Conservation (phyloP, 2,797 vertebrate species). For the Malacoctenus gilli region DNA sequence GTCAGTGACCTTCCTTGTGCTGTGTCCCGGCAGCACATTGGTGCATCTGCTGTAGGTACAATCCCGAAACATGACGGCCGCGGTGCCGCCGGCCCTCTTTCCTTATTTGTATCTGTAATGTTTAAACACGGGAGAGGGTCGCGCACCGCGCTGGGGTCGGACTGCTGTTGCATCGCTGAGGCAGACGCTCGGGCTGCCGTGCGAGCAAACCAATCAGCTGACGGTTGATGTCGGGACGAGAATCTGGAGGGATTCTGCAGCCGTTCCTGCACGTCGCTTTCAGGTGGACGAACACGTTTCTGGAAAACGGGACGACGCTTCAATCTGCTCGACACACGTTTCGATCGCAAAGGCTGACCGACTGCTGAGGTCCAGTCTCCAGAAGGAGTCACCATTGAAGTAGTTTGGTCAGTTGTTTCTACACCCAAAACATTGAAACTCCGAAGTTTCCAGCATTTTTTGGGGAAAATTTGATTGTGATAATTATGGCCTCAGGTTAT, state of each 20-base stretch:
- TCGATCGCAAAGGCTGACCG: conserved; percentile 11
- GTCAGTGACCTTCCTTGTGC: conserved; percentile 29
- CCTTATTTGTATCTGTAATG: conserved; percentile 32
- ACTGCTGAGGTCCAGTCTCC: conserved; percentile 18
- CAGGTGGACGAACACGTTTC: not conserved
- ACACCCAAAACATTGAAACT: too few relatives aligned
- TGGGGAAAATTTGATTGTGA: too few relatives aligned
- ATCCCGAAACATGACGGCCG: conserved; percentile 25
- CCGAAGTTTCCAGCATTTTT: too few relatives aligned
- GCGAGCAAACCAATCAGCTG: too few relatives aligned
- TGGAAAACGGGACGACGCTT: conserved; percentile 10
- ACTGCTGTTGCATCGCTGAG: conserved; percentile 14
- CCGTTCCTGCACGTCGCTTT: too few relatives aligned
- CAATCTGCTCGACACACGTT: not conserved
- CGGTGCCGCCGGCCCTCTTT: conserved; percentile 31
- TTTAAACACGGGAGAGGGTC: conserved; percentile 10
- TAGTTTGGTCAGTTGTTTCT: too few relatives aligned
- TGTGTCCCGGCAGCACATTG: conserved; percentile 12
- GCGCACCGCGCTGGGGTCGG: conserved; percentile 4
- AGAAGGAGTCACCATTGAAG: too few relatives aligned
- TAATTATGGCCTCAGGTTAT: too few relatives aligned
- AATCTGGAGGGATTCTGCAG: too few relatives aligned
- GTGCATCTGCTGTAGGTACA: conserved; percentile 29
- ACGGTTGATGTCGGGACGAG: not conserved
- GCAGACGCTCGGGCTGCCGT: too few relatives aligned